Evolutionary conservation across 2,797 vertebrate genomes (phyloP).

Genomic region (Sparus aurata): DNA sequence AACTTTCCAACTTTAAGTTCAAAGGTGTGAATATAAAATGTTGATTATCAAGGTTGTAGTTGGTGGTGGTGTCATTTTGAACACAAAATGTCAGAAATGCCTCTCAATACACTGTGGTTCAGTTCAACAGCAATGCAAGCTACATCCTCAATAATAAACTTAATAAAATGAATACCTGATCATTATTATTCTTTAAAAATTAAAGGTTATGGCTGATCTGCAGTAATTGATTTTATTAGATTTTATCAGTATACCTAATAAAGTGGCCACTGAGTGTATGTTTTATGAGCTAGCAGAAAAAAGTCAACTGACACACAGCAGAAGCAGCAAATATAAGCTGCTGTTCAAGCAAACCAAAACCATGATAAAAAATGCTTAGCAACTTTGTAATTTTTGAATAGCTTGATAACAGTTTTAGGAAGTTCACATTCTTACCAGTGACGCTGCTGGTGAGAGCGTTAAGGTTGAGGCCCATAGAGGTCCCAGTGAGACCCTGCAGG

Average conservation of each 20-base stretch:
- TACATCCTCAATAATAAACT: not conserved
- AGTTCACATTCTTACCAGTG: constrained; percentile 84
- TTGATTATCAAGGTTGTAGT: too few species aligned
- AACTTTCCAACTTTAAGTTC: too few species aligned
- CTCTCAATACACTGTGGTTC: not conserved
- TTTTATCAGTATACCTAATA: not conserved
- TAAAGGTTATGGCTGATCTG: not conserved
- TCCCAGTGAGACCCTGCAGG: constrained; percentile 94
- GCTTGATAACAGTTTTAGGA: too few species aligned
- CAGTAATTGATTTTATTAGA: not conserved
- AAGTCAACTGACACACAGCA: not conserved
- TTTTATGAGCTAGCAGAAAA: not conserved
- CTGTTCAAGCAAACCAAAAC: not conserved
- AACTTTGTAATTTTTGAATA: too few species aligned
- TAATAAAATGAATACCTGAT: not conserved
- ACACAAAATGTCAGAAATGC: not conserved
- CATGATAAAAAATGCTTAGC: not conserved
- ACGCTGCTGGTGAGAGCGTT: constrained; percentile 81
- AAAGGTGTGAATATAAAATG: too few species aligned
- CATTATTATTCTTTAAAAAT: not conserved
- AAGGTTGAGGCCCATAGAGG: constrained; percentile 91
- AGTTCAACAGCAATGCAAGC: not conserved
- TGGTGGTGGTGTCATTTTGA: too few species aligned
- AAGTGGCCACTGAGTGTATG: not conserved
- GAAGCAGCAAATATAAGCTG: not conserved